Evolutionary conservation across 2,113 vertebrate species (phyloP).

Genomic region (Apeltes quadracus): DNA sequence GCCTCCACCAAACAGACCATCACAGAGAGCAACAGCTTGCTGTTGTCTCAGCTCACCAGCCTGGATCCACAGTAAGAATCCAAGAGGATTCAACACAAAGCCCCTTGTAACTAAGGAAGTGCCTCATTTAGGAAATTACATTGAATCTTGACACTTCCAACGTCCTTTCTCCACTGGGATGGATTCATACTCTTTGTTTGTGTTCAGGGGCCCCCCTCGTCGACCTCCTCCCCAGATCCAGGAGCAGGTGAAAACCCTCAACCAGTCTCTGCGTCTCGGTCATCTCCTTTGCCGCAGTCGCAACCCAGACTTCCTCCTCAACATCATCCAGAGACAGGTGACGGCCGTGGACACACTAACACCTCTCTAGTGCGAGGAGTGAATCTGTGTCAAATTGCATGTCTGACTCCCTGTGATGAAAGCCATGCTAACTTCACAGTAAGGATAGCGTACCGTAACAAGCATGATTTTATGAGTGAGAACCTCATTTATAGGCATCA

Average conservation of each 20-base stretch:
- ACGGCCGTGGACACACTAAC: background rate
- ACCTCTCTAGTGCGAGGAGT: background rate
- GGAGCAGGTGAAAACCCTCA: slow-evolving; percentile 94
- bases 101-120: background rate
- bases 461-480: background rate
- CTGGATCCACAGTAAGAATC: slow-evolving; percentile 92
- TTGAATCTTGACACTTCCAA: background rate
- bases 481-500: background rate
- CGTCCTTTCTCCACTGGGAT: background rate
- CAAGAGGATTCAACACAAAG: background rate
- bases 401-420: background rate
- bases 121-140: background rate
- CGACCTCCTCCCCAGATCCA: slow-evolving; percentile 91
- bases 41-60: slow-evolving; percentile 95
- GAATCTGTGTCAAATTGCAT: background rate
- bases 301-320: slow-evolving; percentile 94
- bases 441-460: background rate
- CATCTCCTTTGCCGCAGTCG: slow-evolving; percentile 96
- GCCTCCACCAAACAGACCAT: slow-evolving; percentile 98
- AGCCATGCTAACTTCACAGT: background rate
- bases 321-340: slow-evolving; percentile 98
- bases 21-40: slow-evolving; percentile 95
- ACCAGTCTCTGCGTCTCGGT: slow-evolving; percentile 93
- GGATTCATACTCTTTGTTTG: slow-evolving; percentile 1
- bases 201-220: slow-evolving; percentile 90